These are phyloP conservation scores for Choreutis nemorana DNA, from an alignment of 2,888 invertebrate species.

Conservation along the genomic window DNA sequence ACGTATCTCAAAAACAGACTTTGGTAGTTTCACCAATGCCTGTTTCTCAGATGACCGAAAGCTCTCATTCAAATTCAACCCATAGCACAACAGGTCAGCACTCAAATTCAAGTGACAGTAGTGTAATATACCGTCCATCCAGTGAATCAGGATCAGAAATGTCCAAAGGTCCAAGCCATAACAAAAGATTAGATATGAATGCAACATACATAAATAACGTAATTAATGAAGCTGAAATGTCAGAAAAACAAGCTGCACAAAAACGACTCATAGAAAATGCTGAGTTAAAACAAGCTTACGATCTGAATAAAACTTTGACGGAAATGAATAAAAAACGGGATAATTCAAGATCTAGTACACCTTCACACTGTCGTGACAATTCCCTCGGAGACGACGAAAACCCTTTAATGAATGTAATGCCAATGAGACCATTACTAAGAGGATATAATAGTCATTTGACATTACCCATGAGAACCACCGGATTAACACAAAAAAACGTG, in stretches of 20 bases:
- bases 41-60: constrained; percentile 73
- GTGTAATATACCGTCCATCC: constrained; percentile 76
- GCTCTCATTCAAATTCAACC: constrained; percentile 66
- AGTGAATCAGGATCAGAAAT: constrained; percentile 75
- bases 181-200: constrained; percentile 62
- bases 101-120: constrained; percentile 77
- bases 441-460: constrained; percentile 82
- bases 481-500: constrained; percentile 52
- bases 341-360: constrained; percentile 50
- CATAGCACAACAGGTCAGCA: constrained; percentile 73
- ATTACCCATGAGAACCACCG: constrained; percentile 70
- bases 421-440: constrained; percentile 89
- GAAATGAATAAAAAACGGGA: constrained; percentile 36
- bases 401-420: constrained; percentile 81
- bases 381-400: constrained; percentile 72
- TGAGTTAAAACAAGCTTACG: constrained; percentile 25
- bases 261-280: constrained; percentile 33
- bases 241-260: constrained; percentile 55
- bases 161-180: constrained; percentile 50
- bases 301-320: constrained; percentile 40
- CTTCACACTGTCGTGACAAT: constrained; percentile 60
- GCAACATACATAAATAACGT: constrained; percentile 58
- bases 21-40: constrained; percentile 81
- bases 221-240: constrained; percentile 60
- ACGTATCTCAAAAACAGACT: constrained; percentile 57